Evolutionary conservation across 2,113 vertebrate species (phyloP).

Genomic region (Heterotilapia buettikoferi): DNA sequence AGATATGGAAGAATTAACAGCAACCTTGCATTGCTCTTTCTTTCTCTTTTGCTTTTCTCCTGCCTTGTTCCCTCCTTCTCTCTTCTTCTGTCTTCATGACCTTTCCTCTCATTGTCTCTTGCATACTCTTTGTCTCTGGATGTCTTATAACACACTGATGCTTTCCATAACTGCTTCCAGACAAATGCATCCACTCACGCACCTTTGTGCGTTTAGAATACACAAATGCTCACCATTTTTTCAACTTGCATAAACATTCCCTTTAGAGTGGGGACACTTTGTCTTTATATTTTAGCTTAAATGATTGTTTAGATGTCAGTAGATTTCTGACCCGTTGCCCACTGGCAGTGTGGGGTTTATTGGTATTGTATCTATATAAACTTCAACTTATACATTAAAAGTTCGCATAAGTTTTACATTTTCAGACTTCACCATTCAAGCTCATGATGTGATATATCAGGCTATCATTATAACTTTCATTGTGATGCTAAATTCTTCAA

Average conservation of each 20-base stretch:
- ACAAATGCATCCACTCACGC: background rate
- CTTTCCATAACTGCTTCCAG: background rate
- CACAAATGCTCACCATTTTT: background rate
- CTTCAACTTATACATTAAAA: background rate
- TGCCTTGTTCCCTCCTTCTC: conserved; percentile 24
- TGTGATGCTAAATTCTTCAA: background rate
- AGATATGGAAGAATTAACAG: conserved; percentile 99
- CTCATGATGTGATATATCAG: background rate
- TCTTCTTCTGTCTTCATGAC: conserved; percentile 40
- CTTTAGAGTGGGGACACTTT: background rate
- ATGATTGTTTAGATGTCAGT: background rate
- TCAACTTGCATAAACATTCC: background rate
- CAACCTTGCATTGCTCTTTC: conserved; percentile 65
- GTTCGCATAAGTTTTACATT: background rate
- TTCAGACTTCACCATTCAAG: background rate
- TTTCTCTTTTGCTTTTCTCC: conserved; percentile 35
- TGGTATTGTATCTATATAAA: background rate
- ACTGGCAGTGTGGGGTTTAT: too few species aligned
- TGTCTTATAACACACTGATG: conserved; percentile 5
- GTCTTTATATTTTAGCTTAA: background rate
- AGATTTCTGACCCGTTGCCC: background rate
- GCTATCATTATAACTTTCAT: background rate
- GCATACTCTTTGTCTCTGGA: conserved; percentile 18
- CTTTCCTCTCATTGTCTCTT: conserved; percentile 49
- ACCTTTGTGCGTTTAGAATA: background rate